Evolutionary conservation across 1,140 invertebrate genomes (phyloP), one percentile per base, ranked within the genome.

Genomic region (Brachionus rubens): DNA sequence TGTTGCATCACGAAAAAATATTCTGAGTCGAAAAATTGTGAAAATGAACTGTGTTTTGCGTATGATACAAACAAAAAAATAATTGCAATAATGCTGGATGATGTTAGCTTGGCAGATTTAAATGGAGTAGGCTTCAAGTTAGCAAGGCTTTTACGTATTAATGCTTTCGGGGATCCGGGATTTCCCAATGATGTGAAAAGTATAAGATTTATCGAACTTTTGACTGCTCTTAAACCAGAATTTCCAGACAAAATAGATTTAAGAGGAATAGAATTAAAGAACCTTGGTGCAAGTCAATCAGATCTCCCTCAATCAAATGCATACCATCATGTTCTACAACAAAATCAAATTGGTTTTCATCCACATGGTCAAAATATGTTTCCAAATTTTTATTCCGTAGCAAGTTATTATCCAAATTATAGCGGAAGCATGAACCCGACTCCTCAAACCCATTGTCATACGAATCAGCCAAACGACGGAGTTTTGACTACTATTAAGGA

Each of bases 1-100:
- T 80, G 83, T 28, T 86, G 84, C 80, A 78, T 86, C 3, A 84
- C 82, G 1, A 84, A 84, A 3, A 84, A 84, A 76, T 86, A 86
- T 77, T 79, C 81, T 1, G 81, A 83, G 5, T 86, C 86, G 7
- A 80, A 83, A 28, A 81, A 80, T 47, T 86, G 86, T 79, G 82
- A 81, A 77, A 80, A 83, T 67, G 86, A 86, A 79, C 78, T 85
- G 12, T 82, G 81, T 75, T 81, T 86, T 46, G 85, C 85, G 10
- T 85, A 86, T 78, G 77, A 85, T 28, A 77, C 86, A 36, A 79
- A 81, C 12, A 85, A 86, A 78, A 85, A 85, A 28, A 84, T 86
- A 59, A 81, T 86, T 19, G 85, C 85, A 7, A 79, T 86, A 1
- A 83, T 86, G 79, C 79, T 82, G 56, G 82, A 85, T 47, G 36